These are phyloP conservation scores for Cryptus viduatorius DNA, from an alignment of 2,888 invertebrate species.

Conservation along the genomic window DNA sequence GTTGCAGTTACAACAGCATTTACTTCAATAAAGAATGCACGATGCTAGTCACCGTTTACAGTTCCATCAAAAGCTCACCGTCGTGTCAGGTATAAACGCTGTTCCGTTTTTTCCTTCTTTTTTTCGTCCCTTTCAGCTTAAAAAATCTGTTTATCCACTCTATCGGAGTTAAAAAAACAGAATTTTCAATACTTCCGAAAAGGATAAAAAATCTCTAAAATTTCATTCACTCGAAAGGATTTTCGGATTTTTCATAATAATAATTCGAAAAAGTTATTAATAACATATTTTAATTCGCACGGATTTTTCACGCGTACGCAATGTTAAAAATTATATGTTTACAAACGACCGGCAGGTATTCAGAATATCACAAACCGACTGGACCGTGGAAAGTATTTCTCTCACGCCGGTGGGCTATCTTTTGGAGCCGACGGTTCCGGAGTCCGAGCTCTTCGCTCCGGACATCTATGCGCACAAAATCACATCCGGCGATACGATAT, in stretches of 20 bases:
- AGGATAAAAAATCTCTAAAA: no score
- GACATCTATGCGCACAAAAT: constrained; percentile 91
- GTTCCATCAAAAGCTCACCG: constrained; percentile 93
- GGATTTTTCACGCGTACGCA: no score
- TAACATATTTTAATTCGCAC: no score
- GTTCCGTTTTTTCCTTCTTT: not conserved
- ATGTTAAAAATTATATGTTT: not conserved
- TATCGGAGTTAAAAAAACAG: no score
- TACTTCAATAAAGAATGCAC: constrained; percentile 89
- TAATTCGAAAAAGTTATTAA: no score
- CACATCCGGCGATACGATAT: constrained; percentile 89
- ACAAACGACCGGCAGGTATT: constrained; percentile 86
- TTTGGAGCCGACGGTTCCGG: constrained; percentile 88
- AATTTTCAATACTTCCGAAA: no score
- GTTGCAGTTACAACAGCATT: constrained; percentile 91
- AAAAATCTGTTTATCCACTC: not conserved
- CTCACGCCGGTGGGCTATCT: constrained; percentile 90
- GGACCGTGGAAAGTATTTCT: constrained; percentile 89
- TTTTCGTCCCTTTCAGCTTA: not conserved
- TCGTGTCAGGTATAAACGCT: constrained; percentile 87
- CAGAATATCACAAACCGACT: constrained; percentile 89
- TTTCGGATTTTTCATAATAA: no score
- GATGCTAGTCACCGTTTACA: constrained; percentile 93
- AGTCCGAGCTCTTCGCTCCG: constrained; percentile 88
- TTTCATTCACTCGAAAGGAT: no score